Conservation (phyloP, 2,888 invertebrate species). For the Microctonus aethiopoides region DNA sequence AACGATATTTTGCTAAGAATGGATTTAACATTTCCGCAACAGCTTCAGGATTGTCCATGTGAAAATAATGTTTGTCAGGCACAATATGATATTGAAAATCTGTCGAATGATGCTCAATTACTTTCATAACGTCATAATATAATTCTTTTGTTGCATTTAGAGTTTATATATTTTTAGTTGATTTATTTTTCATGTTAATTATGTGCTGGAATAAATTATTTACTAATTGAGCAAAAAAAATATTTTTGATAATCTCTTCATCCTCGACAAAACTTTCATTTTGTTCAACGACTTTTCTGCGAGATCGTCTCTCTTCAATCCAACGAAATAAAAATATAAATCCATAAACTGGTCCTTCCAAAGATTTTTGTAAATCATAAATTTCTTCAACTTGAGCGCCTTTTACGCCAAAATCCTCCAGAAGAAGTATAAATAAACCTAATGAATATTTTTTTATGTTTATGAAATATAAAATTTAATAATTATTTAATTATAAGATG, state of each 20-base stretch:
- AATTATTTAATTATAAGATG: neutral
- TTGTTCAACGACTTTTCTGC: conserved; percentile 90
- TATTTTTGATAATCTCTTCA: conserved; percentile 92
- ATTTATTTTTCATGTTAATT: neutral
- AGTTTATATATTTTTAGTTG: no score
- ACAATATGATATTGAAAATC: no score
- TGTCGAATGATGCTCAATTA: no score
- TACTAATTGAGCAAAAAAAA: conserved; percentile 97
- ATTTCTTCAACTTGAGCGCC: conserved; percentile 99
- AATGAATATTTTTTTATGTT: neutral
- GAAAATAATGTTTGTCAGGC: no score
- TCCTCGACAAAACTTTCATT: conserved; percentile 94
- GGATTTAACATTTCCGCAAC: no score
- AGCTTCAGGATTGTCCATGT: no score
- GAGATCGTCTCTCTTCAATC: conserved; percentile 94
- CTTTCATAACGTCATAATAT: no score
- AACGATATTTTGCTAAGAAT: no score
- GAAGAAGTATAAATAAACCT: conserved; percentile 87
- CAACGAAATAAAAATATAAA: conserved; percentile 97
- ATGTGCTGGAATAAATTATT: conserved; percentile 7
- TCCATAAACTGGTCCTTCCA: conserved; percentile 94
- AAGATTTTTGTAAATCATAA: conserved; percentile 93
- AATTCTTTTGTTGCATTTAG: neutral
- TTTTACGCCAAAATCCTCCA: conserved; percentile 97
- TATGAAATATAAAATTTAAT: no score